Base-by-base conservation (phyloP, 1,140 invertebrate genomes). In the Lepidotrigona ventralis region DNA sequence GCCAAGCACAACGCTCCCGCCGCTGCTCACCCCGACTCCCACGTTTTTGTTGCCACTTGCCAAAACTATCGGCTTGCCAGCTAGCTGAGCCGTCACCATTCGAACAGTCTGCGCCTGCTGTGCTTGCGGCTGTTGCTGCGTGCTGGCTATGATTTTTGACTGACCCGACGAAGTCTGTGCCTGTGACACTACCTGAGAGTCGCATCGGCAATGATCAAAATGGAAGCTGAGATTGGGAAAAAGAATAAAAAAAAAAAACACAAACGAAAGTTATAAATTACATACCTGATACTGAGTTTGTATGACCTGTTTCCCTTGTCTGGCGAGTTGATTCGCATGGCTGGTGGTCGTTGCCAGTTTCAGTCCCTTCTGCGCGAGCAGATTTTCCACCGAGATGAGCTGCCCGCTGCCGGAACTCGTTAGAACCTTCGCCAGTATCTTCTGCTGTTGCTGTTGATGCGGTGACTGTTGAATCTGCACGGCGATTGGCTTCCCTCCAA, bases 371-470 rank as follows among this genome's bases (percentile, higher is more conserved):
- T 96, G 96, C 6, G 96, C 95, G 11, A 96, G 86, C 23, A 96
- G 87, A 92, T 95, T 96, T 88, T 96, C 96, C n/a, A 97, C 95
- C 0, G 96, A 96, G 17, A 97, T 96, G 9, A 96, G 94, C 81
- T 96, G 96, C 14, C 94, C 93, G 1, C 95, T 95, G 4, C 95
- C 93, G 3, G 95, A 93, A 86, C 95, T 95, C 1, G 95, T 95
- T 17, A 96, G 84, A 12, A 96, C 95, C 90, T 96, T 96, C 0
- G 95, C 95, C 2, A 96, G 90, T 64, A 96, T 94, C 46, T 94
- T 94, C 46, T 94, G 92, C 51, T 94, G 90, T 23, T 91, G 88
- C 78, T 92, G 92, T 26, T 92, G 93, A 79, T 93, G 93, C 3
- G 93, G 91, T 12, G 93, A 91, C 64, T 94, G 94, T 74, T 94